Evolutionary conservation across 2,888 invertebrate species (phyloP), one percentile per base, ranked within the genome.

Genomic region (Parnassius mnemosyne): DNA sequence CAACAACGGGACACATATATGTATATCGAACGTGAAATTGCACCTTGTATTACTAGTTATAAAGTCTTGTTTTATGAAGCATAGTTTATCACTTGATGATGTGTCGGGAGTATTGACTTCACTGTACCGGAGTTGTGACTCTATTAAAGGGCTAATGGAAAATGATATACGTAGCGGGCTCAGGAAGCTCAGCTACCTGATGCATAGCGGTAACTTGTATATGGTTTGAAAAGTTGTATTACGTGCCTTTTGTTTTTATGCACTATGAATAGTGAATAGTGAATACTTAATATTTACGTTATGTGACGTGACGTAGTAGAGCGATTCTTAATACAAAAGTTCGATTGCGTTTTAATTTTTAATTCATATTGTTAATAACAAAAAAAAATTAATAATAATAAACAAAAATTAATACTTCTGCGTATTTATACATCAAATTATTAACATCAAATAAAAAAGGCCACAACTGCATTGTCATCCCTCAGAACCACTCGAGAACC

Each of bases 171-270:
- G 63, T 60, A 59, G 43, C 65, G 61, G 63, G 67, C 70, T 61
- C 69, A 65, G 63, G 70, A 73, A 68, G 68, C 65, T 71, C 69
- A 63, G 74, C 64, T 62, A n/a, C 49, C 12, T 62, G 65, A 59
- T 65, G 66, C 11, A 47, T 58, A 63, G 59, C 59, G 58, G 59
- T 63, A 63, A 57, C 54, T 52, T 52, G 50, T 55, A 54, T 57
- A 49, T 44, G 61, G 55, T 46, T 44, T 56, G 56, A 46, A 16
- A 51, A 34, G 42, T 42, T 20, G 13, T 20, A 43, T 65, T 76
- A 75, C 75, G 74, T 81, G 75, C 73, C 75, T 78, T 76, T 77
- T 75, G 73, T 74, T 70, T 57, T 65, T 63, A 76, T 76, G 73
- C 71, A 70, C 52, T 66, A 67, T 65, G 77, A 57, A 65, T 34